phyloP scores from a whole-genome alignment of 2,113 vertebrate genomes.

The Ornithorhynchus anatinus region DNA sequence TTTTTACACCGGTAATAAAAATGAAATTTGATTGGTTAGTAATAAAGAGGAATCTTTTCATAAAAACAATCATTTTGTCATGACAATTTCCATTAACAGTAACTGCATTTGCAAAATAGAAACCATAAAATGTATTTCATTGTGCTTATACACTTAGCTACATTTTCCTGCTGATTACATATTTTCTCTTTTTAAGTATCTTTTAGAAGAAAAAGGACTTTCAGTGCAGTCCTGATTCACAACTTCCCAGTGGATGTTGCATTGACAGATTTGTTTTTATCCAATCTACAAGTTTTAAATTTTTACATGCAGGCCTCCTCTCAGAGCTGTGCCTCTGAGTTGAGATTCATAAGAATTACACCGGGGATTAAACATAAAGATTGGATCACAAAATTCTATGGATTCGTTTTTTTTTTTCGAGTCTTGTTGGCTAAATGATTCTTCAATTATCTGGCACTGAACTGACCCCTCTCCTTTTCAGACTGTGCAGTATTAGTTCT shows the following conservation, averaged over 20 bases:
- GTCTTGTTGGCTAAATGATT: neutral
- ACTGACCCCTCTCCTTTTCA: conserved; percentile 8
- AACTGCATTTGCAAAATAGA: conserved; percentile 22
- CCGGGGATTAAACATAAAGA: neutral
- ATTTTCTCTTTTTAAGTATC: conserved; percentile 34
- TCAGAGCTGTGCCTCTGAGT: neutral
- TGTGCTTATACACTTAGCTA: conserved; percentile 20
- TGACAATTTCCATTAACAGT: conserved; percentile 39
- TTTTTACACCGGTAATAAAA: conserved; percentile 58
- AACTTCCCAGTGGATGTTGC: neutral
- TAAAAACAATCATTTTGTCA: conserved; percentile 34
- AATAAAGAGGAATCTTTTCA: conserved; percentile 25
- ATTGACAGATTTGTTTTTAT: conserved; percentile 12
- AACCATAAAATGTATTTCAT: conserved; percentile 38
- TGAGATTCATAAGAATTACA: conserved; percentile 1
- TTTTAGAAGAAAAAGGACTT: conserved; percentile 36
- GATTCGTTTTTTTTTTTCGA: conserved; percentile 22
- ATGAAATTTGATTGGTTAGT: conserved; percentile 58
- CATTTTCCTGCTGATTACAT: conserved; percentile 41
- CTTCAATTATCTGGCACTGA: conserved; percentile 6
- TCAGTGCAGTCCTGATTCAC: neutral
- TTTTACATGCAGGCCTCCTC: neutral
- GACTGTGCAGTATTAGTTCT: neutral
- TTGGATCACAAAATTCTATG: neutral
- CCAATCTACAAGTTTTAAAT: neutral